A percentile compares a stretch with the other conserved stretches of the same genome.
phyloP scores from a whole-genome alignment of 2,888 invertebrate genomes.

The Drymonia ruficornis region DNA sequence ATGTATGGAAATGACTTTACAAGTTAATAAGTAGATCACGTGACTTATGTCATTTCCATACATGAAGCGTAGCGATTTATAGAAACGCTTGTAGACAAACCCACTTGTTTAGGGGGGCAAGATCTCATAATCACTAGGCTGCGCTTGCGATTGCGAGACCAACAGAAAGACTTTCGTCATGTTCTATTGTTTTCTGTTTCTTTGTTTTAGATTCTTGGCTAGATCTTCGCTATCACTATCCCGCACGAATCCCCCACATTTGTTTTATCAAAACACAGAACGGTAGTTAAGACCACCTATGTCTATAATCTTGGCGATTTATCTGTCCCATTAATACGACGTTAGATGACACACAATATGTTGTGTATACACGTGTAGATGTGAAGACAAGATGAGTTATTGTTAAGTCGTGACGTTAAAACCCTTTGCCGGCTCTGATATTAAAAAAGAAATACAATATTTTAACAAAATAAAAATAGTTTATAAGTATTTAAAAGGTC shows the following conservation, averaged over 20 bases:
- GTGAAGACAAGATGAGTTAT: constrained; percentile 28
- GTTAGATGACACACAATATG: constrained; percentile 21
- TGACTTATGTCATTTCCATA: no score
- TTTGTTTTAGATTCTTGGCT: no score
- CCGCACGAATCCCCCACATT: constrained; percentile 52
- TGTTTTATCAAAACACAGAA: constrained; percentile 42
- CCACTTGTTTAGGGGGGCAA: no score
- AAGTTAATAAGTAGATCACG: no score
- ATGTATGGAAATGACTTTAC: no score
- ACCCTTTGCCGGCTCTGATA: constrained; percentile 5
- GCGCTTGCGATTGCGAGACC: no score
- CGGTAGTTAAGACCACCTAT: constrained; percentile 72
- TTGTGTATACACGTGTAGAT: constrained; percentile 14
- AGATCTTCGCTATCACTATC: constrained; percentile 25
- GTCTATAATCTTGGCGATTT: constrained; percentile 62
- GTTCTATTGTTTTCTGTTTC: no score
- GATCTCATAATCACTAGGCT: no score
- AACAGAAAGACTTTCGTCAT: no score
- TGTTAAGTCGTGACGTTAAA: constrained; percentile 49
- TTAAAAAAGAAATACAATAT: not conserved
- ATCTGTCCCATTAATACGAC: constrained; percentile 57
- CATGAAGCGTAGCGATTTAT: no score
- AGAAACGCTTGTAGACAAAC: no score
- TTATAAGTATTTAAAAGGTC: not conserved
- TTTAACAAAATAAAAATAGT: not conserved